Evolutionary conservation across 2,888 invertebrate species (phyloP), one percentile per base, ranked within the genome.

Genomic region (Leptopterna dolabrata): DNA sequence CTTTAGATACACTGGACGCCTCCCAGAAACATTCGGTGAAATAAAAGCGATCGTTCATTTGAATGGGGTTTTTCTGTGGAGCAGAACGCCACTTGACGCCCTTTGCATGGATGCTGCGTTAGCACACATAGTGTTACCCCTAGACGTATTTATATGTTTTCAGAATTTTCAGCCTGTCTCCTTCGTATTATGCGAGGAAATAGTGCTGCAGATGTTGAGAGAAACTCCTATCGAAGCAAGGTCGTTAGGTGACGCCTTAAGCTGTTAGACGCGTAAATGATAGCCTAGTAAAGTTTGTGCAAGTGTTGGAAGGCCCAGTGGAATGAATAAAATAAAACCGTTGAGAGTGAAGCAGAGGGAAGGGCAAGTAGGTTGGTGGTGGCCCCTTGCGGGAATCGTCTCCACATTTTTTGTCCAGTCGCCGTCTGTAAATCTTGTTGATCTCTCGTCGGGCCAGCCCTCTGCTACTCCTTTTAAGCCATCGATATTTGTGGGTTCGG

Each of bases 291-390:
- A 55, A 81, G 83, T 70, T 83, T 70, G 47, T 41, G 70, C 83
- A 70, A 83, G 83, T 83, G 83, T 83, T 83, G 71, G 41, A 36
- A 27, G 43, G 27, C 63, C 83, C 83, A 83, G 70, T 83, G 83
- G 83, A n/a, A 83, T 83, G 83, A 83, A 83, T 70, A 83, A 81
- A 81, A 83, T 83, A 83, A 63, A 83, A 29, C 24, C 70, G n/a
- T 70, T 19, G 63, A 83, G 29, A 36, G 36, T 36, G 16, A 7
- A 11, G 6, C 3, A 2, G 36, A 43, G 45, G 9, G 78, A 24
- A 45, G 76, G 45, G 43, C n/a, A 73, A 16, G 73, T 36, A 73
- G 73, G 73, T 73, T n/a, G 73, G 73, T 36, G 36, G 73, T n/a
- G 73, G 36, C 73, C 16, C 36, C 73, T 41, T 14, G 73, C 36